A percentile compares a stretch with the other conserved stretches of the same genome.
Evolutionary conservation across 2,113 vertebrate genomes (phyloP).

Genomic region (Cnemophilus loriae): DNA sequence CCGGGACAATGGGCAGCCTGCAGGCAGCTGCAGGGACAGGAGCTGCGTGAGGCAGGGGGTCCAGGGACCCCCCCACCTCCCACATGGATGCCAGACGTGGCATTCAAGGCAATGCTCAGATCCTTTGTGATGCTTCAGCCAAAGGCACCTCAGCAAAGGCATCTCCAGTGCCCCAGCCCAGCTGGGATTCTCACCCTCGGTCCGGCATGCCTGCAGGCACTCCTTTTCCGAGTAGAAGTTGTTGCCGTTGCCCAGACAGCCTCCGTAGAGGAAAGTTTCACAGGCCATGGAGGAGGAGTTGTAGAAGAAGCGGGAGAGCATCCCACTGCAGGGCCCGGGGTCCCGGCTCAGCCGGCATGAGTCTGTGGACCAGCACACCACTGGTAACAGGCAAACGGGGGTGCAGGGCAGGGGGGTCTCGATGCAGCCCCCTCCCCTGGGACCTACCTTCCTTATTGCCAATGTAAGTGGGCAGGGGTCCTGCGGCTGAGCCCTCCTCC

Average conservation of each 20-base stretch:
- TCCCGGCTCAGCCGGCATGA: constrained; percentile 73
- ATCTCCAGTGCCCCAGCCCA: fast-evolving
- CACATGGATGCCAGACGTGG: fast-evolving
- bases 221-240: constrained; percentile 84
- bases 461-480: not conserved
- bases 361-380: constrained; percentile 28
- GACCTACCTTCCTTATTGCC: constrained; percentile 71
- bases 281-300: constrained; percentile 87
- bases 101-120: not conserved
- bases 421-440: fast-evolving
- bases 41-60: fast-evolving
- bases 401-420: fast-evolving
- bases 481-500: constrained; percentile 72
- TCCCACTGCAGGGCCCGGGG: constrained; percentile 84
- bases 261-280: constrained; percentile 82
- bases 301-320: constrained; percentile 75
- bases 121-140: not conserved
- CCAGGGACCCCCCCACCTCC: not conserved
- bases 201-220: constrained; percentile 91
- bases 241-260: constrained; percentile 90
- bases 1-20: constrained; percentile 75
- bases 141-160: not conserved
- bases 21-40: constrained; percentile 79
- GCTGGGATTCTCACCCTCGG: constrained; percentile 71
- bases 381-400: fast-evolving